A percentile compares a stretch with the other conserved stretches of the same genome.
Conservation (phyloP, 2,888 invertebrate genomes). For the Cheilosia vulpina region DNA sequence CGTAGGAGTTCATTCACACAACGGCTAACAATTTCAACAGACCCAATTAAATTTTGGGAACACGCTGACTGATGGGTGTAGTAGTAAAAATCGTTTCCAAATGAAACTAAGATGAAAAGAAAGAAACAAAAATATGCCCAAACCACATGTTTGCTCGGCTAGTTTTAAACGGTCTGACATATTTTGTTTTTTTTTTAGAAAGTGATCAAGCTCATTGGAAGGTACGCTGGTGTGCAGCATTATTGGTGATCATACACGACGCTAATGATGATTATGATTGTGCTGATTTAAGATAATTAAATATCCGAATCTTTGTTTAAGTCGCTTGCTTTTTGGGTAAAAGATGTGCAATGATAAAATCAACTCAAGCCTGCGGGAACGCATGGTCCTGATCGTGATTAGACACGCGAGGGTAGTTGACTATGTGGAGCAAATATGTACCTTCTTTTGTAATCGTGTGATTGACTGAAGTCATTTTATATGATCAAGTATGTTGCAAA, state of each 20-base stretch:
- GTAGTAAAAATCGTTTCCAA: constrained; percentile 8
- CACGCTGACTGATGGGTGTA: neutral
- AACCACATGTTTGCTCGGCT: constrained; percentile 34
- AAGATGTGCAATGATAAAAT: no score
- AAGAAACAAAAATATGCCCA: neutral
- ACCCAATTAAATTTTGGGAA: constrained; percentile 29
- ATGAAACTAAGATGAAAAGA: neutral
- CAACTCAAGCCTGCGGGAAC: no score
- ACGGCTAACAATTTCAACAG: constrained; percentile 5
- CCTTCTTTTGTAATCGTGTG: no score
- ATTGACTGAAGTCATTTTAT: no score
- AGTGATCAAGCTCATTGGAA: constrained; percentile 35
- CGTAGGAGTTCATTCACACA: constrained; percentile 42
- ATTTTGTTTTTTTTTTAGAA: constrained; percentile 48
- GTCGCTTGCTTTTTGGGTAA: no score
- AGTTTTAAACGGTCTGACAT: constrained; percentile 14
- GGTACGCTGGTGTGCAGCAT: constrained; percentile 7
- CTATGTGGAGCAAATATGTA: no score
- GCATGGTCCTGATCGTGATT: no score
- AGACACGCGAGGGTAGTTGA: no score
- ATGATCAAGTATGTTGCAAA: no score
- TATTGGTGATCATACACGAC: neutral
- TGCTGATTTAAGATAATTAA: constrained; percentile 19
- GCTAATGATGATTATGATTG: constrained; percentile 21
- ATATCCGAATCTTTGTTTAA: neutral